Conservation (phyloP, 2,113 vertebrate species). For the Australoheros scitulus region DNA sequence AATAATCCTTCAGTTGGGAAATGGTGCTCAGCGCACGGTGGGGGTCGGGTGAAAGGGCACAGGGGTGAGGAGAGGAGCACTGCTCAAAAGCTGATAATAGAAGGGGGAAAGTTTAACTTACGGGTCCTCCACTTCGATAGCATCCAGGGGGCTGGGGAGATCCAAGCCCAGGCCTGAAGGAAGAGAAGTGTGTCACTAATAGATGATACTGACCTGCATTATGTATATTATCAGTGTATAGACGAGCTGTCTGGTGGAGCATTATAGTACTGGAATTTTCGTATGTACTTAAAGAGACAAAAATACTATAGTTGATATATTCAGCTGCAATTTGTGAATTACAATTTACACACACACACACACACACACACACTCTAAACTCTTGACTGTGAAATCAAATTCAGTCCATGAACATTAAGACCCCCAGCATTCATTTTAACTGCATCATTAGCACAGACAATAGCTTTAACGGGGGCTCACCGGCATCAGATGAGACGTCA, state of each 20-base stretch:
- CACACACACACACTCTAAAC: background rate
- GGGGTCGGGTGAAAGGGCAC: background rate
- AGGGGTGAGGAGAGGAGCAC: background rate
- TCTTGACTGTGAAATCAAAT: background rate
- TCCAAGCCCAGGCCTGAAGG: conserved; percentile 86
- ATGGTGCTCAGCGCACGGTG: conserved; percentile 23
- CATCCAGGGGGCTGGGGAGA: conserved; percentile 82
- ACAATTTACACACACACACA: background rate
- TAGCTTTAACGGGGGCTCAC: conserved; percentile 65
- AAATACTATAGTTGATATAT: background rate
- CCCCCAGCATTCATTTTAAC: background rate
- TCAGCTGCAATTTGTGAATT: background rate
- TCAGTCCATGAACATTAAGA: background rate
- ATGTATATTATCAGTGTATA: background rate
- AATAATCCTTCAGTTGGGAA: conserved; percentile 52
- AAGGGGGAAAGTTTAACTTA: conserved; percentile 74
- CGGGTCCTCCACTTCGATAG: conserved; percentile 78
- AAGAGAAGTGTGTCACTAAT: background rate
- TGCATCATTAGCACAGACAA: conserved; percentile 27
- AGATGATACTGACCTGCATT: background rate
- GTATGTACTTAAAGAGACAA: background rate
- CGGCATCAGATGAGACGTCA: conserved; percentile 87
- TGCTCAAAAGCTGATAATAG: conserved; percentile 32
- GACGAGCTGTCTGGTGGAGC: background rate
- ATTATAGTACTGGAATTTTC: background rate